Evolutionary conservation across 92 coral and sea anemone genomes (phyloP), one percentile per base, ranked within the genome.

Genomic region (Epizoanthus stellaris): DNA sequence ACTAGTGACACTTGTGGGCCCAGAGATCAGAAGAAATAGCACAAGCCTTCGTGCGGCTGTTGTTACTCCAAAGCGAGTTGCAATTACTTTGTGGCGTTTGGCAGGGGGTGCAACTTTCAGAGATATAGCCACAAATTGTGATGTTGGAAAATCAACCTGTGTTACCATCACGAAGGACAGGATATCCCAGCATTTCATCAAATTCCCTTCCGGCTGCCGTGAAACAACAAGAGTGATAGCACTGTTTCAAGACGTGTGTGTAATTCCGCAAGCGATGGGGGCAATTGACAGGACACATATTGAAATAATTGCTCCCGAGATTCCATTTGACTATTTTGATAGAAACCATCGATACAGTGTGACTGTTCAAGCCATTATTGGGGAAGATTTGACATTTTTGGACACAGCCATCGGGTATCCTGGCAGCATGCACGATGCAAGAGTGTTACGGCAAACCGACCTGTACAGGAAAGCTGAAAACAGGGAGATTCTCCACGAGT

Each of bases 281-380:
- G 91, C 88, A 23, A 47, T 88, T 6, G 91, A 88, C 76, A 85
- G 91, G 1, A 76, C 91, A 4, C 91, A 84, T 66, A 77, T 88
- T 10, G 83, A 63, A 6, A 88, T 88, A 0, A 52, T 65, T 5
- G 85, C 88, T 0, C 91, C 91, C 1, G 75, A 64, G 4, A 20
- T 81, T n/a, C 87, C 90, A 9, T 38, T 88, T 21, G 88, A 88
- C 40, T 88, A 88, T 47, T 88, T 75, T 30, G 88, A 88, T 21
- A 9, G 91, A 0, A 14, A 85, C 16, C 86, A 85, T 9, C 85
- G 81, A 17, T 77, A 76, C 56, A 88, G 91, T 63, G 88, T 77
- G 0, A 89, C 80, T 10, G 60, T 77, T 81, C 92, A 89, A 57
- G 92, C 89, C 0, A 89, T 85, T 2, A 89, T 89, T 20, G 89